A percentile compares a stretch with the other conserved stretches of the same genome.
Evolutionary conservation across 1,140 invertebrate species (phyloP).

Genomic region (Aphaenogaster rudis): DNA sequence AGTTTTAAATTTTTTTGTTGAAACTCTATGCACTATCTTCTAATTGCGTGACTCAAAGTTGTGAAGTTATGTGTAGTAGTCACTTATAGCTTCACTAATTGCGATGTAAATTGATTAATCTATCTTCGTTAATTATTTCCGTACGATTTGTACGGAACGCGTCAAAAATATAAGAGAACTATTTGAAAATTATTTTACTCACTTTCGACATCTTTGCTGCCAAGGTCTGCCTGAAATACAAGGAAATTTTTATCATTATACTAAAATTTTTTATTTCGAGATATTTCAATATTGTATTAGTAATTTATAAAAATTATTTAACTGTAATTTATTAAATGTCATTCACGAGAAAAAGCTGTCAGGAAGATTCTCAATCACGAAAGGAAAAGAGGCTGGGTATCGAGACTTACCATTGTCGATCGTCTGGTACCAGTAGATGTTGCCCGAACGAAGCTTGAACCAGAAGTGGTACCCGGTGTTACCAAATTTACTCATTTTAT

Average conservation of each 20-base stretch:
- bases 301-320: constrained; percentile 28
- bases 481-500: constrained; percentile 91
- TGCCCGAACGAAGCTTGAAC: constrained; percentile 90
- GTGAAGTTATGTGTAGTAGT: neutral
- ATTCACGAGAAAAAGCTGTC: constrained; percentile 14
- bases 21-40: constrained; percentile 28
- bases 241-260: constrained; percentile 41
- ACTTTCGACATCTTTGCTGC: constrained; percentile 92
- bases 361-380: neutral
- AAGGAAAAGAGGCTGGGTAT: neutral
- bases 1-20: neutral
- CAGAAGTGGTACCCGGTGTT: constrained; percentile 91
- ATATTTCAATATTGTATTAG: neutral
- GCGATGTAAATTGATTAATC: neutral
- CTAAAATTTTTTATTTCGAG: neutral
- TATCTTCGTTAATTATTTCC: constrained; percentile 2
- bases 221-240: constrained; percentile 90
- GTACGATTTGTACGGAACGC: neutral
- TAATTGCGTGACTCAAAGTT: neutral
- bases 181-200: constrained; percentile 85
- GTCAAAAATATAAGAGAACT: neutral
- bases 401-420: constrained; percentile 89
- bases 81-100: constrained; percentile 55
- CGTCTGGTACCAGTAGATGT: constrained; percentile 87
- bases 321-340: constrained; percentile 9